These are phyloP conservation scores for Acanthosepion esculentum DNA, from an alignment of 2,888 invertebrate genomes.

Conservation along the genomic window DNA sequence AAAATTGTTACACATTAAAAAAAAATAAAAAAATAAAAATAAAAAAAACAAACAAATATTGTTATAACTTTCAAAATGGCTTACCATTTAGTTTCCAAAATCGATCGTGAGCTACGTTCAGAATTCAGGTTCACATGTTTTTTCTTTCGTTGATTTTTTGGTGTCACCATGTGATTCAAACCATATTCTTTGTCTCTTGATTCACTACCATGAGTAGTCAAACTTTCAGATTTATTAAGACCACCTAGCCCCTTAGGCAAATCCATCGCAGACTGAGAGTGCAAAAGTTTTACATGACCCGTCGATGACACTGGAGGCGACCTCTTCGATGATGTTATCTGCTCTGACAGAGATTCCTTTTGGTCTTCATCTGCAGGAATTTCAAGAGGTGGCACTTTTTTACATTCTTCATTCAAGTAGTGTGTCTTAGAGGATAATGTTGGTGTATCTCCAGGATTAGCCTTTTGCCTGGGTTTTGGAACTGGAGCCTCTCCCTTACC, in stretches of 20 bases:
- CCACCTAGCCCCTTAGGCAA: neutral
- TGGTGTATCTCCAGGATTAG: constrained; percentile 48
- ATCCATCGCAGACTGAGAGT: neutral
- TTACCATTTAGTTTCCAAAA: neutral
- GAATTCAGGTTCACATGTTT: neutral
- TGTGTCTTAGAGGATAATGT: constrained; percentile 20
- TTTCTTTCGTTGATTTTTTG: neutral
- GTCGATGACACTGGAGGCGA: neutral
- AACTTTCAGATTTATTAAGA: neutral
- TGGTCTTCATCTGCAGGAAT: constrained; percentile 73
- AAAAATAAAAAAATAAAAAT: no score
- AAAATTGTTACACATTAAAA: no score
- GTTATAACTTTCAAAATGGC: neutral
- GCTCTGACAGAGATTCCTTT: constrained; percentile 66
- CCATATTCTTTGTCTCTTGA: neutral
- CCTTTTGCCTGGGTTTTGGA: constrained; percentile 49
- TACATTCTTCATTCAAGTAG: constrained; percentile 51
- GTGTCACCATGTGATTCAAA: neutral
- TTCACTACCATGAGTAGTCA: neutral
- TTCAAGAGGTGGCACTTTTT: constrained; percentile 66
- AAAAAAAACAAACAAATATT: no score
- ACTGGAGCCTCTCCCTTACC: constrained; percentile 48
- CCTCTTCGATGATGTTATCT: neutral
- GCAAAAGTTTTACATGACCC: neutral
- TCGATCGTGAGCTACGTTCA: neutral